Conservation (phyloP, 2,888 invertebrate species). For the Phymatocera aterrima region DNA sequence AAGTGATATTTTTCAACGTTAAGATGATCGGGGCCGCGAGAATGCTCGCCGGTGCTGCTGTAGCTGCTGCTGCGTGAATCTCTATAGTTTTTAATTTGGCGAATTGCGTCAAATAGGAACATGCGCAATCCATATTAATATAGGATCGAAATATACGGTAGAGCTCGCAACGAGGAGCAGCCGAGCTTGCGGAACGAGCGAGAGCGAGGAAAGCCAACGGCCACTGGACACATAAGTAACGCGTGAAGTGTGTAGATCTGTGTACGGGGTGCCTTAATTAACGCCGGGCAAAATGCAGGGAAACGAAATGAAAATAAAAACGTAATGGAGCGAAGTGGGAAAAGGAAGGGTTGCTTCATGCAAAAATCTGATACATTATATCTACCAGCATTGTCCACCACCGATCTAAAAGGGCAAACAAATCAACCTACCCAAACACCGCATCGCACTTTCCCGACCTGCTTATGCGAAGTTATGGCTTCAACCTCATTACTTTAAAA, state of each 20-base stretch:
- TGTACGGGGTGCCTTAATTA: slow-evolving; percentile 19
- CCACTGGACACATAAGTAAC: slow-evolving; percentile 19
- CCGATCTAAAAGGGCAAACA: slow-evolving; percentile 36
- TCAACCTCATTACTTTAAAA: slow-evolving; percentile 44
- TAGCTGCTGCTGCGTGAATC: slow-evolving; percentile 2
- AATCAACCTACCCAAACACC: slow-evolving; percentile 39
- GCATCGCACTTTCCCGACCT: slow-evolving; percentile 34
- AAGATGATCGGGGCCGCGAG: neutral
- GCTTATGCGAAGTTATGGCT: slow-evolving; percentile 44
- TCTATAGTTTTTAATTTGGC: slow-evolving; percentile 33
- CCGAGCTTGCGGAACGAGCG: neutral
- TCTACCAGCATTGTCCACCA: neutral
- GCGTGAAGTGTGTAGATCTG: neutral
- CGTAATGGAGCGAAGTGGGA: slow-evolving; percentile 8
- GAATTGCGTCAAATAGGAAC: slow-evolving; percentile 31
- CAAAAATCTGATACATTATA: slow-evolving; percentile 28
- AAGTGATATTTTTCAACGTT: neutral
- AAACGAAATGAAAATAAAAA: slow-evolving; percentile 14
- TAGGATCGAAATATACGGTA: neutral
- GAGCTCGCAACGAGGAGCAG: neutral
- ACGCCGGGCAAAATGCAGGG: neutral
- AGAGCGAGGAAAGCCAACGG: slow-evolving; percentile 24
- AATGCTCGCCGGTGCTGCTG: neutral
- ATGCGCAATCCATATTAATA: slow-evolving; percentile 43
- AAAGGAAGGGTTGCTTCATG: slow-evolving; percentile 19